Evolutionary conservation across 2,797 vertebrate species (phyloP).

Genomic region (Neosilurus hyrtlii): DNA sequence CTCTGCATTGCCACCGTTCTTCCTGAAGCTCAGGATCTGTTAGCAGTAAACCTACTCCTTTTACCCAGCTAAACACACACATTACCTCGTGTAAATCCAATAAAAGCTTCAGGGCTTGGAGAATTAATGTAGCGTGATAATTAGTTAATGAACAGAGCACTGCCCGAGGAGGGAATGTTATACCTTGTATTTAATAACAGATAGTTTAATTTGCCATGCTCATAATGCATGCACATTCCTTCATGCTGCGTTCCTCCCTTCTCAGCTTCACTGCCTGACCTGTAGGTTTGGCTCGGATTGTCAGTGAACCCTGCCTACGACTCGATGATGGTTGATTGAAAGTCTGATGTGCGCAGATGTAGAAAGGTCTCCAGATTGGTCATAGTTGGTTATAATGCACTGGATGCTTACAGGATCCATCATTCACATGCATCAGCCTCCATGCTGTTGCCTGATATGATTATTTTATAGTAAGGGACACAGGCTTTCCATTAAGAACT

Average conservation of each 20-base stretch:
- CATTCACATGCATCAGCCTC: slow-evolving; percentile 23
- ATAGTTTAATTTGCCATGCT: slow-evolving; percentile 62
- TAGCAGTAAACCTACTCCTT: slow-evolving; percentile 62
- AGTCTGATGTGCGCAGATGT: slow-evolving; percentile 22
- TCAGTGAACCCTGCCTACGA: slow-evolving; percentile 8
- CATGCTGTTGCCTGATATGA: slow-evolving; percentile 35
- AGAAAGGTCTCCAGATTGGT: slow-evolving; percentile 25
- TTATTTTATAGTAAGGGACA: slow-evolving; percentile 44
- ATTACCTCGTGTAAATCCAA: slow-evolving; percentile 65
- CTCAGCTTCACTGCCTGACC: slow-evolving; percentile 28
- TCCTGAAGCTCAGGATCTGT: slow-evolving; percentile 59
- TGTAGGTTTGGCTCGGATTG: slow-evolving; percentile 34
- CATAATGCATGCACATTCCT: slow-evolving; percentile 62
- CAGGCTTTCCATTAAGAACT: slow-evolving; percentile 24
- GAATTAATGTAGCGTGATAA: slow-evolving; percentile 74
- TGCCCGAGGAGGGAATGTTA: slow-evolving; percentile 67
- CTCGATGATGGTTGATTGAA: slow-evolving; percentile 40
- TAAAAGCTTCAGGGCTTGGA: slow-evolving; percentile 64
- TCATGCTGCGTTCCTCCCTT: slow-evolving; percentile 52
- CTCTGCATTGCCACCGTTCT: slow-evolving; percentile 52
- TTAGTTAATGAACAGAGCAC: slow-evolving; percentile 69
- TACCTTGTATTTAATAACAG: slow-evolving; percentile 72
- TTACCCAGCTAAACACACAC: slow-evolving; percentile 30
- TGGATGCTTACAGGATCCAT: slow-evolving; percentile 3
- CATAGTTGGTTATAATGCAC: slow-evolving; percentile 22